Evolutionary conservation across 2,797 vertebrate genomes (phyloP).

Genomic region (Peromyscus melanophrys): DNA sequence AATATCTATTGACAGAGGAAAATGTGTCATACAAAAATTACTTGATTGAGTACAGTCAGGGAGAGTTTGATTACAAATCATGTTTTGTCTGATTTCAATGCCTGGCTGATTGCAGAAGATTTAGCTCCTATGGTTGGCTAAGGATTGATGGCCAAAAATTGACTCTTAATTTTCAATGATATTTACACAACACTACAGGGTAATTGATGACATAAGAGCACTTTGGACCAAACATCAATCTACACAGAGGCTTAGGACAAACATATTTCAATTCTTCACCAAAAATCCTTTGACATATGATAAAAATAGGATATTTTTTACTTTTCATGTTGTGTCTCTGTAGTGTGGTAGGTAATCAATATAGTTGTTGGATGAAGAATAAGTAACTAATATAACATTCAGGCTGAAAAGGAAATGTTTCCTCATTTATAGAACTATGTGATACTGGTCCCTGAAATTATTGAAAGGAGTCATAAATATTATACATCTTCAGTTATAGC

Average conservation of each 20-base stretch:
- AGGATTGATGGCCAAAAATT: not conserved
- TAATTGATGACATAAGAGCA: not conserved
- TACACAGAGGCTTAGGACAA: not conserved
- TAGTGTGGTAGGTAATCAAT: not conserved
- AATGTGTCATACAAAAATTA: not conserved
- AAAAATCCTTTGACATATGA: not conserved
- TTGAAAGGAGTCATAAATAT: not conserved
- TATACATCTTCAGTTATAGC: not conserved
- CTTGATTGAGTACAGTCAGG: not conserved
- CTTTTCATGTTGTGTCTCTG: not conserved
- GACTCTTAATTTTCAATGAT: not conserved
- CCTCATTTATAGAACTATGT: not conserved
- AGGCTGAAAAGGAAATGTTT: not conserved
- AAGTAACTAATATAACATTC: not conserved
- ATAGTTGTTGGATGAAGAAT: constrained; percentile 1
- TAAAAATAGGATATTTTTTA: not conserved
- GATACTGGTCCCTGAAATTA: not conserved
- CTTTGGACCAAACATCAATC: not conserved
- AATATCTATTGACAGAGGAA: not conserved
- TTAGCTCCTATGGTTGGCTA: not conserved
- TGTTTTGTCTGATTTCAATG: not conserved
- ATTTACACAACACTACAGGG: not conserved
- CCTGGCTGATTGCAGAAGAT: not conserved
- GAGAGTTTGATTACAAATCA: not conserved
- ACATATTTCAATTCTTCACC: not conserved